A percentile compares a stretch with the other conserved stretches of the same genome.
phyloP scores from a whole-genome alignment of 2,113 vertebrate species.

The Apistogramma diplotaenia region DNA sequence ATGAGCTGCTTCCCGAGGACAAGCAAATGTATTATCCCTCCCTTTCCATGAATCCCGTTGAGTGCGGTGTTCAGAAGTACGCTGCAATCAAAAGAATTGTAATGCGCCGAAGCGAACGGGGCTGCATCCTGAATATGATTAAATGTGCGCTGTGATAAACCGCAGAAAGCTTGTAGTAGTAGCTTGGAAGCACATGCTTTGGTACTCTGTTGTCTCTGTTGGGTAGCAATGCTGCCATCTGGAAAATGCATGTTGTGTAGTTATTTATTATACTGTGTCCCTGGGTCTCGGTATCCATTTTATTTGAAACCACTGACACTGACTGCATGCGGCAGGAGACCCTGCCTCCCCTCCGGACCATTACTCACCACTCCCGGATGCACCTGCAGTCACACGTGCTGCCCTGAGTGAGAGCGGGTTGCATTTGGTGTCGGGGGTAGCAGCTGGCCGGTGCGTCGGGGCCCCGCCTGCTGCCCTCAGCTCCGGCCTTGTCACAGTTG shows the following conservation, averaged over 20 bases:
- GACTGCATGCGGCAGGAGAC: not conserved
- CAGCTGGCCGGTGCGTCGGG: conserved; percentile 11
- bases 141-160: not conserved
- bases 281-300: not conserved
- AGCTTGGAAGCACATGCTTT: not conserved
- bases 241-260: not conserved
- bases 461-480: conserved; percentile 19
- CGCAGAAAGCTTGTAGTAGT: not conserved
- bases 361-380: conserved; percentile 37
- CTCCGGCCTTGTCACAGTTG: conserved; percentile 10
- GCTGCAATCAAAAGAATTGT: not conserved
- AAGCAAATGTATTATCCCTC: not conserved
- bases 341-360: conserved; percentile 3
- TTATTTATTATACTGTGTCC: not conserved
- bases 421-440: conserved; percentile 24
- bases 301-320: not conserved
- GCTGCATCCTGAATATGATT: not conserved
- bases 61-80: not conserved
- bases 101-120: not conserved
- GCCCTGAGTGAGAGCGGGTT: not conserved
- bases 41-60: not conserved
- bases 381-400: conserved; percentile 35
- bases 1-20: not conserved
- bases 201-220: not conserved
- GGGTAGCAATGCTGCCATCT: not conserved